A percentile compares a stretch with the other conserved stretches of the same genome.
Conservation (phyloP, 2,113 vertebrate species). For the Lepisosteus oculatus region DNA sequence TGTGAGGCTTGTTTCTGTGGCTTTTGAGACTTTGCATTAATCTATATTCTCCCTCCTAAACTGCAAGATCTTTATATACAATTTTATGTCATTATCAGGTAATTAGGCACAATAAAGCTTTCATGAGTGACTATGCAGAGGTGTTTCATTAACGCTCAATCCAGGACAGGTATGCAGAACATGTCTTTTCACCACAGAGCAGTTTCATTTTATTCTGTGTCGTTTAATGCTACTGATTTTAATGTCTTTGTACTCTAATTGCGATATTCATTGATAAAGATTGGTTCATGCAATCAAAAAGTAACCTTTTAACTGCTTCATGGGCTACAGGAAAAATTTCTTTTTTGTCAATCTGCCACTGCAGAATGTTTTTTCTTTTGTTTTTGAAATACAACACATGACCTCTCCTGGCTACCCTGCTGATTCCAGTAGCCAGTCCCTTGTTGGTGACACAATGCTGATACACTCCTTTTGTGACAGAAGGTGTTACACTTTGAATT, state of each 20-base stretch:
- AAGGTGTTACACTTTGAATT: constrained; percentile 70
- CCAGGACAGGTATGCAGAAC: constrained; percentile 12
- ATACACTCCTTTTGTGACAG: constrained; percentile 60
- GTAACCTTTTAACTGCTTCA: too few relatives aligned
- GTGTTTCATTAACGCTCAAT: constrained; percentile 31
- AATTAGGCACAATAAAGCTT: constrained; percentile 29
- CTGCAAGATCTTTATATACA: constrained; percentile 24
- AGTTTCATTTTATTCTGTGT: constrained; percentile 23
- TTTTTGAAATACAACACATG: too few relatives aligned
- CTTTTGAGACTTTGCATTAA: constrained; percentile 4
- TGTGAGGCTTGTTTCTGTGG: neutral
- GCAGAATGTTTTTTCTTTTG: too few relatives aligned
- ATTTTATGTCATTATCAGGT: constrained; percentile 33
- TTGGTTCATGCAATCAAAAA: neutral
- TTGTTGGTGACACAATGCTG: constrained; percentile 48
- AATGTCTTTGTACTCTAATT: constrained; percentile 29
- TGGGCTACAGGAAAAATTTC: too few relatives aligned
- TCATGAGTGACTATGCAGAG: constrained; percentile 20
- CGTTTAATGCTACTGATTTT: constrained; percentile 21
- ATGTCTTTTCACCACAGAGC: constrained; percentile 11
- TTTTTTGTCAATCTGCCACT: too few relatives aligned
- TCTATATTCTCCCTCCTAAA: neutral
- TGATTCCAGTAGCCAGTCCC: constrained; percentile 46
- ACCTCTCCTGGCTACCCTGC: constrained; percentile 28
- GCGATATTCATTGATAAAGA: constrained; percentile 18